A percentile compares a stretch with the other conserved stretches of the same genome.
Evolutionary conservation across 2,888 invertebrate species (phyloP).

Genomic region (Drosophila rellima): DNA sequence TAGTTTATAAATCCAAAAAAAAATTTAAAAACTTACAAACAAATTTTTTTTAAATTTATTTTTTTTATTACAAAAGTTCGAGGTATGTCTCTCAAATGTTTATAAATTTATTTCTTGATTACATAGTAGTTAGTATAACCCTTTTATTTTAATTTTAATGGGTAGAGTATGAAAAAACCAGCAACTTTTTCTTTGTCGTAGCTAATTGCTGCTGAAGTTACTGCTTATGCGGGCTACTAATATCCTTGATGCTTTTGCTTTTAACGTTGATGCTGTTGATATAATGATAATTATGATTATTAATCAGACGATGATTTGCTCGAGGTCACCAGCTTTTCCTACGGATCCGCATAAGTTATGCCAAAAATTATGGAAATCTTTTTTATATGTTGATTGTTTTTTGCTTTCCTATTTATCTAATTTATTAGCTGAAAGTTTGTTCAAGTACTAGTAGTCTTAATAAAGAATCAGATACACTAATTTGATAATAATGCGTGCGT

Average conservation of each 20-base stretch:
- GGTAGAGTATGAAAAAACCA: background rate
- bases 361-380: slow-evolving; percentile 12
- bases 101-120: too few species aligned
- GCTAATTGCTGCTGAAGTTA: slow-evolving; percentile 69
- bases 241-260: slow-evolving; percentile 6
- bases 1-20: too few species aligned
- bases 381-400: background rate
- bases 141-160: background rate
- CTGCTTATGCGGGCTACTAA: slow-evolving; percentile 34
- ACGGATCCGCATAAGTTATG: slow-evolving; percentile 6
- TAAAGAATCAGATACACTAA: background rate
- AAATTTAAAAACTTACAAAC: too few species aligned
- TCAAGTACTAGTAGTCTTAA: background rate
- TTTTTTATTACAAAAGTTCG: too few species aligned
- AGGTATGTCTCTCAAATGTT: too few species aligned
- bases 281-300: slow-evolving; percentile 51
- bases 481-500: background rate
- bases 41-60: too few species aligned
- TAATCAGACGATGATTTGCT: slow-evolving; percentile 58
- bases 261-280: slow-evolving; percentile 6
- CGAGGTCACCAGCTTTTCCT: slow-evolving; percentile 24
- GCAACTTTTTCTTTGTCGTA: slow-evolving; percentile 51
- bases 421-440: slow-evolving; percentile 15
- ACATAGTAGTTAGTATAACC: background rate
- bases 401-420: slow-evolving; percentile 1